A percentile compares a stretch with the other conserved stretches of the same genome.
phyloP scores from a whole-genome alignment of 2,888 invertebrate species.

The Steinernema carpocapsae region DNA sequence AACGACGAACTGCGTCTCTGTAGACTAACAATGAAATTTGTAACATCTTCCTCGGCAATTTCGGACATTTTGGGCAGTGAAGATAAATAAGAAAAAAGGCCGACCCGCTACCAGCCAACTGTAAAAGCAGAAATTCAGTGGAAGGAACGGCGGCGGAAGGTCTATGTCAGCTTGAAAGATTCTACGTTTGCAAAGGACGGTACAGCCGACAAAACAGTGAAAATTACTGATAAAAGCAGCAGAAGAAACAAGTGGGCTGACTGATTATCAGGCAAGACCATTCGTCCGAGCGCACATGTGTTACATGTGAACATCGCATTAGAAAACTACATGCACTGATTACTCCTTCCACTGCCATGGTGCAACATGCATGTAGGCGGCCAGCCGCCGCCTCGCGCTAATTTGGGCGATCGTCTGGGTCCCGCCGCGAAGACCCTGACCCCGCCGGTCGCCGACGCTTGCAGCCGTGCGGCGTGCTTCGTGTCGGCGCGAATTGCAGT shows the following conservation, averaged over 20 bases:
- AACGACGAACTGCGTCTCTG: constrained; percentile 9
- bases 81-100: too few species aligned
- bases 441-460: too few species aligned
- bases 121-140: not conserved
- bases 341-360: not conserved
- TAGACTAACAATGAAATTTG: not conserved
- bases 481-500: too few species aligned
- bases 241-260: constrained; percentile 24
- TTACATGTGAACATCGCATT: constrained; percentile 20
- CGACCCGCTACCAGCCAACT: not conserved
- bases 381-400: too few species aligned
- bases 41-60: constrained; percentile 4
- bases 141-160: not conserved
- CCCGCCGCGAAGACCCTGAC: too few species aligned
- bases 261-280: constrained; percentile 8
- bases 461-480: too few species aligned
- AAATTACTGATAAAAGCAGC: constrained; percentile 23
- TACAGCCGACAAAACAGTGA: not conserved
- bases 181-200: not conserved
- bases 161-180: not conserved
- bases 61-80: not conserved
- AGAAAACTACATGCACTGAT: not conserved
- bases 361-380: constrained; percentile 9
- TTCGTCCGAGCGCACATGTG: constrained; percentile 4
- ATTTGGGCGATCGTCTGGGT: too few species aligned